Evolutionary conservation across 2,113 vertebrate species (phyloP).

Genomic region (Chauna torquata): DNA sequence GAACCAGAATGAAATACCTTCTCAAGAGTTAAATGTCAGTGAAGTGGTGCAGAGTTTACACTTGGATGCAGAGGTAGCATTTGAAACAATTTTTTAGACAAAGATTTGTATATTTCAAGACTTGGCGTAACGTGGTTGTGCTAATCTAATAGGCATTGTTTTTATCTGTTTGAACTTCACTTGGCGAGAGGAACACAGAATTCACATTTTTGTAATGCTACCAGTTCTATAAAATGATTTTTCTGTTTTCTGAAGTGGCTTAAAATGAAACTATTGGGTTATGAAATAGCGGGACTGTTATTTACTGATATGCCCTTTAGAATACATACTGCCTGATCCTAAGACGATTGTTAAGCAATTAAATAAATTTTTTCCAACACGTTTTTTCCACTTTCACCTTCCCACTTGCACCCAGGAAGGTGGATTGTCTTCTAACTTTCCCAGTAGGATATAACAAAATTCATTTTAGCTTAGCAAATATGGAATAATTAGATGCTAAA

Average conservation of each 20-base stretch:
- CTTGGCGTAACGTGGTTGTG: neutral
- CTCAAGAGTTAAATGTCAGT: neutral
- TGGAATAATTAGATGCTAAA: neutral
- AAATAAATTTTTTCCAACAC: neutral
- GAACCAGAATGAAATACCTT: neutral
- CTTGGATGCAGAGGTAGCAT: constrained; percentile 31
- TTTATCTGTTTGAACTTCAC: neutral
- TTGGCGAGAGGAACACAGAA: neutral
- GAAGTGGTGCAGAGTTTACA: constrained; percentile 11
- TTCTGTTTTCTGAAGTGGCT: neutral
- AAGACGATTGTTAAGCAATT: neutral
- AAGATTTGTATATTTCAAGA: neutral
- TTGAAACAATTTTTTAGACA: neutral
- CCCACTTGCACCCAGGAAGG: neutral
- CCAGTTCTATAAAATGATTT: neutral
- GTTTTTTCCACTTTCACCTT: neutral
- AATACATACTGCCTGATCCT: neutral
- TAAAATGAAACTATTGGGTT: neutral
- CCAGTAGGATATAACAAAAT: neutral
- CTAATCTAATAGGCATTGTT: neutral
- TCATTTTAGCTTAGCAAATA: neutral
- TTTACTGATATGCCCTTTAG: neutral
- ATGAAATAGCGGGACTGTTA: neutral
- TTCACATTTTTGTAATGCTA: neutral
- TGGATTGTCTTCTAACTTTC: neutral